phyloP scores from a whole-genome alignment of 2,797 vertebrate genomes.

The Microhierax caerulescens region DNA sequence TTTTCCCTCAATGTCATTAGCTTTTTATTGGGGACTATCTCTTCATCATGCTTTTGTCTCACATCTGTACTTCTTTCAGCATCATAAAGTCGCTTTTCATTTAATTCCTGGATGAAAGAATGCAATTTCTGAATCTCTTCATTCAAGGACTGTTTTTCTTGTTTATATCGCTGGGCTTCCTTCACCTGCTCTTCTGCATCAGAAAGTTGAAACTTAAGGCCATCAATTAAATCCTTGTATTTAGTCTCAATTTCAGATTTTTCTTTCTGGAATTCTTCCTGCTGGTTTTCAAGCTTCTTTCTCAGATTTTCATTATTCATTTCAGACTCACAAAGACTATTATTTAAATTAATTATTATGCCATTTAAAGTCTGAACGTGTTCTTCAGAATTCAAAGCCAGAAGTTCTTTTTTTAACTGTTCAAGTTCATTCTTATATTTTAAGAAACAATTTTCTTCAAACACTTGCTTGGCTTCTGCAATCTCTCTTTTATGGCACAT shows the following conservation, averaged over 20 bases:
- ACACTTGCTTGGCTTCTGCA: not conserved
- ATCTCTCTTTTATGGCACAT: conserved; percentile 61
- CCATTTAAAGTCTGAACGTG: conserved; percentile 32
- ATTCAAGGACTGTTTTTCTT: conserved; percentile 80
- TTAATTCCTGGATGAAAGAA: conserved; percentile 71
- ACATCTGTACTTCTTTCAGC: conserved; percentile 11
- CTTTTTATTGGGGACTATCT: conserved; percentile 33
- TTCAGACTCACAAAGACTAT: conserved; percentile 38
- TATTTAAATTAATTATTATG: conserved; percentile 48
- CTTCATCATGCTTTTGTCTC: conserved; percentile 51
- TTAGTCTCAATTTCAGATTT: conserved; percentile 65
- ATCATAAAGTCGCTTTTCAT: conserved; percentile 64
- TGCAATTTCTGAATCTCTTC: conserved; percentile 65
- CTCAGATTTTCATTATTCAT: conserved; percentile 23
- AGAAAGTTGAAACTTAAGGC: conserved; percentile 49
- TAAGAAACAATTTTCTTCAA: not conserved
- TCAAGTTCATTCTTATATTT: conserved; percentile 47
- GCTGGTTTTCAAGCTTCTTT: conserved; percentile 74
- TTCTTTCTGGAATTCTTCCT: conserved; percentile 69
- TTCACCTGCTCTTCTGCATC: conserved; percentile 69
- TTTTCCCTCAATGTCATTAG: conserved; percentile 67
- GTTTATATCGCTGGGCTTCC: conserved; percentile 76
- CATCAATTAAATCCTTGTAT: conserved; percentile 68
- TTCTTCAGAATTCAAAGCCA: conserved; percentile 24
- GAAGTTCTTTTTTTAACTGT: conserved; percentile 18